A percentile compares a stretch with the other conserved stretches of the same genome.
Conservation (phyloP, 2,797 vertebrate species). For the Ciconia nigra region DNA sequence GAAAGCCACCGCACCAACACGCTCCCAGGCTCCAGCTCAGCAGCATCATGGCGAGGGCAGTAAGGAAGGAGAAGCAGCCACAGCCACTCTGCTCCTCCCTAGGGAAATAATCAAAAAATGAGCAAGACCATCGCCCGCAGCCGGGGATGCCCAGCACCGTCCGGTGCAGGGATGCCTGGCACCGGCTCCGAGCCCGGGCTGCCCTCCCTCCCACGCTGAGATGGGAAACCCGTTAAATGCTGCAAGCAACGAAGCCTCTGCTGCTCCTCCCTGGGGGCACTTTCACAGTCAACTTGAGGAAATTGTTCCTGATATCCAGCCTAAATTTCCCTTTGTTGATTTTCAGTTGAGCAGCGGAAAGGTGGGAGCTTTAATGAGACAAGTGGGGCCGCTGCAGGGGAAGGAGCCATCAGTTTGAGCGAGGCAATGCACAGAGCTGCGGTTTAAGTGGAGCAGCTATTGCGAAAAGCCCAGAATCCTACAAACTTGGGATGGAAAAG, state of each 20-base stretch:
- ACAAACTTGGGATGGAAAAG: slow-evolving; percentile 42
- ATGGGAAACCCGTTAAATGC: slow-evolving; percentile 44
- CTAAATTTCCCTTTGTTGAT: slow-evolving; percentile 53
- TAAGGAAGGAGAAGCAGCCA: not conserved
- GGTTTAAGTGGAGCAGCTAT: slow-evolving; percentile 19
- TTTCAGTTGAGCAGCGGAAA: slow-evolving; percentile 58
- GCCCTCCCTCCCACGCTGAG: not conserved
- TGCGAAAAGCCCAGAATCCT: not conserved
- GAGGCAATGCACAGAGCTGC: slow-evolving; percentile 35
- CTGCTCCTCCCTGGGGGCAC: slow-evolving; percentile 1
- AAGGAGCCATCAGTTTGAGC: slow-evolving; percentile 58
- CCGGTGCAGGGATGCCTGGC: no score
- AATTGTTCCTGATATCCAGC: slow-evolving; percentile 52
- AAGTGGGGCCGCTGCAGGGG: slow-evolving; percentile 24
- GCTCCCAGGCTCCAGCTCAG: not conserved
- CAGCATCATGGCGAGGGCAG: not conserved
- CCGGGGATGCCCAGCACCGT: not conserved
- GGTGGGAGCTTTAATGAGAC: slow-evolving; percentile 62
- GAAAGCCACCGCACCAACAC: not conserved
- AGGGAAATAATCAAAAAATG: not conserved
- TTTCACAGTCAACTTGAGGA: slow-evolving; percentile 51
- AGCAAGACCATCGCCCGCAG: not conserved
- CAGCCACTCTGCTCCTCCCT: not conserved
- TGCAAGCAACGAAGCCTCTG: not conserved
- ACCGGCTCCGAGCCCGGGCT: not conserved